Evolutionary conservation across 2,797 vertebrate genomes (phyloP), one percentile per base, ranked within the genome.

Genomic region (Centropyge bicolor): DNA sequence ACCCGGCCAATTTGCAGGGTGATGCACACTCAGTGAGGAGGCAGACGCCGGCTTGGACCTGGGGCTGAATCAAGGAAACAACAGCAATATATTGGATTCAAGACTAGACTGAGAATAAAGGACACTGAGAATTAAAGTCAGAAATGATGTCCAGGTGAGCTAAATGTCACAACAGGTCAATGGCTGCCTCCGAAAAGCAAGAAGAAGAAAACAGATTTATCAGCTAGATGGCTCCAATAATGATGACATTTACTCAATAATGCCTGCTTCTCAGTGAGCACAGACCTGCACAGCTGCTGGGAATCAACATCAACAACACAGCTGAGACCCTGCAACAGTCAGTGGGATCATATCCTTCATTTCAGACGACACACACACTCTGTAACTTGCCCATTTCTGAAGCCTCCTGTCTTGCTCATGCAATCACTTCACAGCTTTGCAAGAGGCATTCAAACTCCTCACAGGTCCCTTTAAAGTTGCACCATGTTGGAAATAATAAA

Each of bases 1-100:
- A 83, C 11, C 52, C 40, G 48, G 88, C 80, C 79, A 90, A 87
- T 92, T 89, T 89, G 64, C 70, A 73, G 72, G 70, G 24, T 43
- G 74, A 84, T 63, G 81, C 69, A 59, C 38, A 5, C 56, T 55
- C 64, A 19, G 63, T 19, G 0, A 22, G 66, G 41, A 40, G 63
- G 19, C 63, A 17, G 17, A 31, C 12, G 8, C 54, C 22, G 73
- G 41, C 24, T 19, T 36, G 17, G 10, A 72, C 40, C 46, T 22
- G 55, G 31, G 45, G 49, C n/a, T 54, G 24, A 43, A 65, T 20
- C 9, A 8, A 63, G 31, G 19, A 45, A 24, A 43, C 11, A 64
- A 3, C 31, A 43, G 22, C 17, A 62, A 10, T 8, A 12, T 9
- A 10, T 12, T 1, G 38, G 19, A 3, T 19, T 27, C 27, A 64